These are phyloP conservation scores for Boloria selene DNA, from an alignment of 2,888 invertebrate species.

Conservation along the genomic window DNA sequence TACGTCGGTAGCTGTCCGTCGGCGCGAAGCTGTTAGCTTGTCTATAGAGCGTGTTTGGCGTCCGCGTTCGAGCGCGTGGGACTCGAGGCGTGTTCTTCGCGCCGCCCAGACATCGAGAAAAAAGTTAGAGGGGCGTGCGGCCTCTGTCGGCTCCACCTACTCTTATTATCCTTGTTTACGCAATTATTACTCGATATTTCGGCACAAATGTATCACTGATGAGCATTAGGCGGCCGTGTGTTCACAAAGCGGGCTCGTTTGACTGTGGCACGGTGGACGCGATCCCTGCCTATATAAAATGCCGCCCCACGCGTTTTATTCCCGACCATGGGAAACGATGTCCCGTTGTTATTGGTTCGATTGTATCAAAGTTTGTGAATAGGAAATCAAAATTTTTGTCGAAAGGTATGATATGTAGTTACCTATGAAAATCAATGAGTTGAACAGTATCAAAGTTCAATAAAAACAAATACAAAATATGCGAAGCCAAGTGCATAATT, in stretches of 20 bases:
- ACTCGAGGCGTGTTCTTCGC: conserved; percentile 71
- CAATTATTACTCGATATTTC: conserved; percentile 74
- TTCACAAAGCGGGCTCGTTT: conserved; percentile 73
- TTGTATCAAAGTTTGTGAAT: conserved; percentile 13
- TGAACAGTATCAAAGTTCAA: too few relatives aligned
- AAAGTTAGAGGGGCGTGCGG: conserved; percentile 76
- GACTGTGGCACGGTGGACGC: conserved; percentile 73
- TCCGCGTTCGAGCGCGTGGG: conserved; percentile 74
- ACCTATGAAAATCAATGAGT: too few relatives aligned
- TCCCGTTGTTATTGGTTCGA: conserved; percentile 52
- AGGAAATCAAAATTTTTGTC: neutral
- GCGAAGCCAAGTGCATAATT: too few relatives aligned
- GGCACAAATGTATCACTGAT: conserved; percentile 58
- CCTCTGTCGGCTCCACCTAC: conserved; percentile 71
- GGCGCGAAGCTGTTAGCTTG: conserved; percentile 69
- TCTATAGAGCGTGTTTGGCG: conserved; percentile 62
- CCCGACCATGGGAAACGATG: conserved; percentile 66
- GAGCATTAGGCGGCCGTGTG: conserved; percentile 67
- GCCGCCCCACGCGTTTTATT: conserved; percentile 73
- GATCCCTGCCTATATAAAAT: conserved; percentile 75
- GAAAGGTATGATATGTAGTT: neutral
- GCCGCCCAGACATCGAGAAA: conserved; percentile 76
- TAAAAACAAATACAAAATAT: too few relatives aligned
- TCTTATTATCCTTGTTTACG: conserved; percentile 79
- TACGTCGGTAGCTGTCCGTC: conserved; percentile 56